Base-by-base conservation (phyloP, 2,888 invertebrate genomes). In the Parelbella ahira region DNA sequence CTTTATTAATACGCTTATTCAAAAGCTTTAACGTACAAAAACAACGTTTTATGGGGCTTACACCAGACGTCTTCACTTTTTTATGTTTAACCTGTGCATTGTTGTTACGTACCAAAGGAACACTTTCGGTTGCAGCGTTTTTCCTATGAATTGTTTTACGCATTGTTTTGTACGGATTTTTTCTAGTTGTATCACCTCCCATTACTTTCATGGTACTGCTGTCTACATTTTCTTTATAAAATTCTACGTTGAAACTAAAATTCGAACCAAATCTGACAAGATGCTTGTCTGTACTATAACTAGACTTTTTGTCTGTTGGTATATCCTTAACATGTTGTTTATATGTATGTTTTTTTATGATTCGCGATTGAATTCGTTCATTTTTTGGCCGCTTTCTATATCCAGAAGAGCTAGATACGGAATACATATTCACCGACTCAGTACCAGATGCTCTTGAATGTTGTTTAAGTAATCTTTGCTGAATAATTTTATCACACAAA, bases 181-280 rank as follows among this genome's bases (percentile, higher is more conserved):
- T 9, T 25, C 18, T 36, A 9, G 3, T 18, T 7, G 18, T 15
- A 15, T 15, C 15, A n/a, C n/a, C n/a, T n/a, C n/a, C n/a, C n/a
- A n/a, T n/a, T n/a, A n/a, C n/a, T n/a, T n/a, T n/a, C n/a, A n/a
- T n/a, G n/a, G n/a, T 2, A 34, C 10, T 15, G 7, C 23, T n/a
- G 2, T 15, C n/a, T n/a, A 4, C 1, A 25, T 28, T 20, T 13
- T 37, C 32, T 51, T 62, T 67, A 45, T 48, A 58, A 51, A 67
- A 65, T 43, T 68, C 64, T n/a, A 67, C 42, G 39, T 55, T 46
- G 24, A 68, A 67, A 48, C 59, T 63, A 48, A 64, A 55, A 32
- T 45, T 58, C 2, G 65, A 66, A 21, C 58, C 51, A 37, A 65
- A 57, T 33, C 32, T 48, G 4, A 61, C 58, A 2, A 56, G 48